These are phyloP conservation scores for Chromis chromis DNA, from an alignment of 2,797 vertebrate species.

Conservation along the genomic window DNA sequence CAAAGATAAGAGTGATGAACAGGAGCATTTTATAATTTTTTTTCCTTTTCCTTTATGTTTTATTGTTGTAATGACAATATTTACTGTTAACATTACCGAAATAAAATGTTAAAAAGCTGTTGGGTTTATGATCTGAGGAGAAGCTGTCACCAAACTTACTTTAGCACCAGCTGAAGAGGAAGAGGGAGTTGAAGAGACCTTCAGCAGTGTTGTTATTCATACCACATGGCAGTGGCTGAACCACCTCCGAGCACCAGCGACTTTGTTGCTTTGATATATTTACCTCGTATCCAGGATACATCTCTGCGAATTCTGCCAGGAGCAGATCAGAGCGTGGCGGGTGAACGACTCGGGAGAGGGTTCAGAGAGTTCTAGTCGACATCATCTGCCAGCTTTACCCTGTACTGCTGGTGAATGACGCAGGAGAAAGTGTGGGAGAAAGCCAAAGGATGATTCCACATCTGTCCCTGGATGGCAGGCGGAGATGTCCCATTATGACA, in stretches of 20 bases:
- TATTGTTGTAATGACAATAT: neutral
- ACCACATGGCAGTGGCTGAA: constrained; percentile 36
- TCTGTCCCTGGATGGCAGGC: constrained; percentile 42
- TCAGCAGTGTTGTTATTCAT: constrained; percentile 25
- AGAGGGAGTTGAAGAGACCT: constrained; percentile 24
- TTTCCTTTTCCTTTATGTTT: too few relatives aligned
- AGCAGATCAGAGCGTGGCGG: constrained; percentile 51
- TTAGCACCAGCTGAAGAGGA: neutral
- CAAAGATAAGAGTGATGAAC: neutral
- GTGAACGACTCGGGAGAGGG: constrained; percentile 42
- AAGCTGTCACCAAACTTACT: neutral
- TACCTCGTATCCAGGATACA: constrained; percentile 76
- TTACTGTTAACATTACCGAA: neutral
- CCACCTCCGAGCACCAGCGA: constrained; percentile 31
- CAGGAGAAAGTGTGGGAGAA: constrained; percentile 28
- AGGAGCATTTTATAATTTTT: neutral
- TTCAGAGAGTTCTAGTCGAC: constrained; percentile 52
- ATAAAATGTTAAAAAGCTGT: too few relatives aligned
- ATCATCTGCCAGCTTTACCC: constrained; percentile 44
- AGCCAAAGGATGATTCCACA: constrained; percentile 46
- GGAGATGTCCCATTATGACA: neutral
- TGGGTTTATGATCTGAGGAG: too few relatives aligned
- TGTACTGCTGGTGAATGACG: constrained; percentile 43
- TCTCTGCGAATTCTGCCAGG: constrained; percentile 53
- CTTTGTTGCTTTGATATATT: constrained; percentile 73